These are phyloP conservation scores for Camelus bactrianus DNA, from an alignment of 2,113 vertebrate genomes.

Conservation along the genomic window DNA sequence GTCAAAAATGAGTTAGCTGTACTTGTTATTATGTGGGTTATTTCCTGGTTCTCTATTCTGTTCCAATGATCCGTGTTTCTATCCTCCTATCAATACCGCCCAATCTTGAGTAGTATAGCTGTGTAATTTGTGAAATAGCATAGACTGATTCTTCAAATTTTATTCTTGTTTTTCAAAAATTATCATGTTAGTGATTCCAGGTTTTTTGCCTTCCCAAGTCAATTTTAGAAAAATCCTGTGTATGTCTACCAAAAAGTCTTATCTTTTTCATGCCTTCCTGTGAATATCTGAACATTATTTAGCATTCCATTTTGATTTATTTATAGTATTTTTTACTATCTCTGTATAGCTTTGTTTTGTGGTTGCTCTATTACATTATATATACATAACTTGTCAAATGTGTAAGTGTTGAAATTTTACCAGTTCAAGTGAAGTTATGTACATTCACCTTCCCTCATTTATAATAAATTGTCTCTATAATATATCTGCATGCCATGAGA, in stretches of 20 bases:
- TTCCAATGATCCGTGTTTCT: background rate
- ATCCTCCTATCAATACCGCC: background rate
- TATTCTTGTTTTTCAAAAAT: background rate
- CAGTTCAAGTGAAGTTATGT: background rate
- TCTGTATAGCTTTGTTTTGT: background rate
- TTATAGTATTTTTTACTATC: background rate
- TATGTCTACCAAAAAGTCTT: background rate
- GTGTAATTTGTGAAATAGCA: background rate
- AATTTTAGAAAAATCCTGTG: background rate
- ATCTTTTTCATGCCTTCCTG: background rate
- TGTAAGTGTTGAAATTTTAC: background rate
- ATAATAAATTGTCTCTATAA: background rate
- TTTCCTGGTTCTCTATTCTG: background rate
- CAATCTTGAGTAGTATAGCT: background rate
- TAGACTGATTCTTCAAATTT: background rate
- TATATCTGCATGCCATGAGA: background rate
- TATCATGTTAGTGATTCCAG: background rate
- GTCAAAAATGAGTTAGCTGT: background rate
- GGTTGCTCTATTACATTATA: background rate
- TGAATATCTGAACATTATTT: background rate
- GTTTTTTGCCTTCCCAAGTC: background rate
- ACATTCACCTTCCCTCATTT: background rate
- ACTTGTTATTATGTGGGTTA: background rate
- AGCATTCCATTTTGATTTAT: conserved; percentile 30
- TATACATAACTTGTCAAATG: background rate